Percentiles rank a stretch among this genome's conserved stretches.
These are phyloP conservation scores for Lepeophtheirus salmonis DNA, from an alignment of 1,140 invertebrate genomes.

Conservation along the genomic window DNA sequence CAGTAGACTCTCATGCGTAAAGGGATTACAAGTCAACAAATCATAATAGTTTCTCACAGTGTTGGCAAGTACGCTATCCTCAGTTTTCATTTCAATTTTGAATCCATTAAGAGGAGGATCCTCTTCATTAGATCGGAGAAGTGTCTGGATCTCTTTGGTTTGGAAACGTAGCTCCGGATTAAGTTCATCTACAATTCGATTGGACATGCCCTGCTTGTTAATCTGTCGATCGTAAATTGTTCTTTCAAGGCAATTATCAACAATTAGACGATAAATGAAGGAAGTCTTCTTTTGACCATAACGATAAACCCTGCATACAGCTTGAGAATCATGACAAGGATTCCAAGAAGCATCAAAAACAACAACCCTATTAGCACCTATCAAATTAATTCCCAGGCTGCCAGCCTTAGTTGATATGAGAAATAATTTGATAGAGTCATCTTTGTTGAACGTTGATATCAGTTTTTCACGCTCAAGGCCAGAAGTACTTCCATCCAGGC, in stretches of 20 bases:
- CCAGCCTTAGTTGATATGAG: slow-evolving; percentile 93
- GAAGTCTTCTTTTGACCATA: slow-evolving; percentile 87
- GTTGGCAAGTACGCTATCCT: slow-evolving; percentile 44
- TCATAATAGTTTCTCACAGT: slow-evolving; percentile 44
- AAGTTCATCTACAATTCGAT: slow-evolving; percentile 90
- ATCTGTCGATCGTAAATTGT: slow-evolving; percentile 97
- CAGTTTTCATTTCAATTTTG: background rate
- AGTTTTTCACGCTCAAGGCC: slow-evolving; percentile 82
- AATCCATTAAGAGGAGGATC: slow-evolving; percentile 34
- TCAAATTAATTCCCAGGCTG: slow-evolving; percentile 89
- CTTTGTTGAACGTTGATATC: slow-evolving; percentile 91
- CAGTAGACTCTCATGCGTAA: slow-evolving; percentile 86
- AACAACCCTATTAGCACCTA: slow-evolving; percentile 87
- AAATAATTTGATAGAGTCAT: slow-evolving; percentile 53
- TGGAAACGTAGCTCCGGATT: slow-evolving; percentile 89
- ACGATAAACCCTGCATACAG: slow-evolving; percentile 88
- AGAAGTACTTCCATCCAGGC: slow-evolving; percentile 82
- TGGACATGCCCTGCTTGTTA: slow-evolving; percentile 86
- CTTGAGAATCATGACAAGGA: slow-evolving; percentile 97
- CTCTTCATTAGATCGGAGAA: slow-evolving; percentile 77
- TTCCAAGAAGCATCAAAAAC: slow-evolving; percentile 99
- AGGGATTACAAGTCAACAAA: slow-evolving; percentile 49
- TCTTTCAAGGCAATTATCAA: slow-evolving; percentile 88
- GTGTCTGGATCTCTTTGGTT: slow-evolving; percentile 77
- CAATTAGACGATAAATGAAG: slow-evolving; percentile 87